Base-by-base conservation (phyloP, 2,113 vertebrate genomes). In the Rissa tridactyla region DNA sequence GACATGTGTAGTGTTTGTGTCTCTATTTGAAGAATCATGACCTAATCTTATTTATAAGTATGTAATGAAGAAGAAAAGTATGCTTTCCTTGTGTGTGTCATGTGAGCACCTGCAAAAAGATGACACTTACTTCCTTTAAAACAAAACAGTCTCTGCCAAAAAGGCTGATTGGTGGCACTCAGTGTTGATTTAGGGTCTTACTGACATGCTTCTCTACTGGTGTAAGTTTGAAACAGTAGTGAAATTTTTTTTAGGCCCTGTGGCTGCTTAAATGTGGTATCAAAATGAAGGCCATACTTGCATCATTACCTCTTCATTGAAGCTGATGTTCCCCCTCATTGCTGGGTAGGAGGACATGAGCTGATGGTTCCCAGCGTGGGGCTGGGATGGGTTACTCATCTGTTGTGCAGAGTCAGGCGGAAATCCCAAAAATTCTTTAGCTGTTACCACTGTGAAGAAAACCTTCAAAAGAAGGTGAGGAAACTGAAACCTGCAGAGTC, bases 131-230 rank as follows among this genome's bases (percentile, higher is more conserved):
- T 91, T 86, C 60, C 36, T 81, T 89, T 12, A 49, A 62, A 70
- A 62, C 32, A 64, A 64, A 90, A 13, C 10, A 26, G 1, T 23
- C 20, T 55, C 64, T 14, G 4, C 12, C 42, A 11, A 5, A 26
- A 73, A n/a, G 10, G 49, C 49, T 64, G 38, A 10, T 8, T 49
- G n/a, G 20, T 58, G 72, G 5, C 6, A 15, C 42, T 83, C 9
- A 3, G 27, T n/a, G 65, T 32, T n/a, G 46, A 26, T 88, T 72
- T 58, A 25, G 2, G 3, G 19, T 89, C 42, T 82, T 42, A 25
- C 10, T 54, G 65, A 54, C 2, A 0, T 10, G 8, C 15, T 77
- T 77, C 32, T 83, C 14, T 6, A 0, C 34, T 3, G 11, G 11
- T 82, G 2, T 66, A 47, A 36, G 38, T 64, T 62, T 73, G 55